A percentile compares a stretch with the other conserved stretches of the same genome.
These are phyloP conservation scores for Drosophila yooni DNA, from an alignment of 2,888 invertebrate genomes.

Conservation along the genomic window DNA sequence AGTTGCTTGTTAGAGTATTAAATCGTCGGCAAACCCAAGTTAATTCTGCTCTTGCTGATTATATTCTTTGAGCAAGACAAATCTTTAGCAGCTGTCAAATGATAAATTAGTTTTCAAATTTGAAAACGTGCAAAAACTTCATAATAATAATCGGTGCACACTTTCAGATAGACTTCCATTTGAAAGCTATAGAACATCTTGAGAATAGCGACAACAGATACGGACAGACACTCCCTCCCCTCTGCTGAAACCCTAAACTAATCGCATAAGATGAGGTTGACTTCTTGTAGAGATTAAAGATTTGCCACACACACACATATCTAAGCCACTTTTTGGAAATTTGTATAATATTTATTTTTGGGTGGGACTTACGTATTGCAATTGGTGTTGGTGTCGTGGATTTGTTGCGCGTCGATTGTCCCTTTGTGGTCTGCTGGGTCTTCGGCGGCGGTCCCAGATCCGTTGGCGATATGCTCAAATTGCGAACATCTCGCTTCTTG, in stretches of 20 bases:
- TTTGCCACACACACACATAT: not conserved
- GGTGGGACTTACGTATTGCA: slow-evolving; percentile 81
- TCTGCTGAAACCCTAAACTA: not conserved
- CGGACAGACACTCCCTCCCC: not conserved
- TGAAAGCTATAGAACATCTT: not conserved
- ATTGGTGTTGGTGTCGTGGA: slow-evolving; percentile 72
- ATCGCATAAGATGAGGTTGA: not conserved
- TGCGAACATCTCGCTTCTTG: slow-evolving; percentile 85
- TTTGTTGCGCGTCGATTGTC: slow-evolving; percentile 82
- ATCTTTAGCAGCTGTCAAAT: not conserved
- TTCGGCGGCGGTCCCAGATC: slow-evolving; percentile 85
- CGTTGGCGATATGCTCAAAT: slow-evolving; percentile 85
- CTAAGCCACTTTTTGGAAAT: not conserved
- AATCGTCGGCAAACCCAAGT: not conserved
- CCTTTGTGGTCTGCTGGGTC: slow-evolving; percentile 84
- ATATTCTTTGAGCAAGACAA: not conserved
- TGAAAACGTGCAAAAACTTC: not conserved
- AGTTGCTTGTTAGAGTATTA: not conserved
- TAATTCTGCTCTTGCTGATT: not conserved
- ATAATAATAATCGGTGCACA: not conserved
- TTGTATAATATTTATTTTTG: not conserved
- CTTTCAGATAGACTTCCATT: not conserved
- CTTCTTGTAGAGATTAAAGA: not conserved
- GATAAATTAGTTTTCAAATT: not conserved
- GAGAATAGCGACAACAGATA: not conserved